Conservation (phyloP, 2,797 vertebrate genomes). For the Sebastes minor region DNA sequence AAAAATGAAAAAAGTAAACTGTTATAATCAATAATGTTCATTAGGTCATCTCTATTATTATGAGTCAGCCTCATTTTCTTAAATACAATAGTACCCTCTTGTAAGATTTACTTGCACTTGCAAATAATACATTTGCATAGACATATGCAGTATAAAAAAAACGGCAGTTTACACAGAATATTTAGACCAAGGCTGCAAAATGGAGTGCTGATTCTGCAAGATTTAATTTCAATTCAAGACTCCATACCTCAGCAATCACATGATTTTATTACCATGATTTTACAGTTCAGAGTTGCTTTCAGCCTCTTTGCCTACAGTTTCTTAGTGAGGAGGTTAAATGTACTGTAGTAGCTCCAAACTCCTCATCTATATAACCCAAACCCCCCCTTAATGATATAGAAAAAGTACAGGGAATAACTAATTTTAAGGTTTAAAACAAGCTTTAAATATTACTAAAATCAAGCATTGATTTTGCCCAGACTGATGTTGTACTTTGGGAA, state of each 20-base stretch:
- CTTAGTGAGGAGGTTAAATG: background rate
- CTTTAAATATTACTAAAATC: background rate
- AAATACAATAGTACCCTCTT: background rate
- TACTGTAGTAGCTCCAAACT: background rate
- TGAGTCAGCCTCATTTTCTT: background rate
- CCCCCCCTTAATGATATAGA: background rate
- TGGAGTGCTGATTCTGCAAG: background rate
- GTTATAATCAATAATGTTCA: too few species aligned
- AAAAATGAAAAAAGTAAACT: too few species aligned
- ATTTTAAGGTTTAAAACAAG: background rate
- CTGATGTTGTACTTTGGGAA: background rate
- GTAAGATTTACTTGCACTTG: background rate
- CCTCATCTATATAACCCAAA: background rate
- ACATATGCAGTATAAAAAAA: background rate
- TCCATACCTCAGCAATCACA: background rate
- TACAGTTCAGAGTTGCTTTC: background rate
- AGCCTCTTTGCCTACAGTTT: background rate
- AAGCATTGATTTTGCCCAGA: background rate
- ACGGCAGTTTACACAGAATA: background rate
- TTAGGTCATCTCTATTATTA: background rate
- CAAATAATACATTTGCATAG: background rate
- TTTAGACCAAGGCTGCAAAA: background rate
- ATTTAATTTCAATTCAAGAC: background rate
- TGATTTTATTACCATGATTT: background rate
- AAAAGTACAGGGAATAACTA: background rate